Conservation (phyloP, 2,113 vertebrate genomes). For the Tragelaphus imberbis region DNA sequence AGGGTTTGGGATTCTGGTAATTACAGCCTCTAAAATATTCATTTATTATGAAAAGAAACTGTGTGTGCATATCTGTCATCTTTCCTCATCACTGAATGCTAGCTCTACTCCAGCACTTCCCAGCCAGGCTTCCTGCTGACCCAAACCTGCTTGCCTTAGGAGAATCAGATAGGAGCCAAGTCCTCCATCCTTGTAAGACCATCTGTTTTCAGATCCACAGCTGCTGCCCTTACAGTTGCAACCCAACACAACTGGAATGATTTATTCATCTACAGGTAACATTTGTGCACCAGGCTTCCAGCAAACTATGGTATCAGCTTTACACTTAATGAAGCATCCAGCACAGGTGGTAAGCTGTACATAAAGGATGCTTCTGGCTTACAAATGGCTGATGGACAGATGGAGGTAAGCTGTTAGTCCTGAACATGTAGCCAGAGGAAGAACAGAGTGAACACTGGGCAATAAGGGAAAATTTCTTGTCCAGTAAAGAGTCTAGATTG, state of each 20-base stretch:
- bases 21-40: slow-evolving; percentile 28
- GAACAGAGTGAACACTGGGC: neutral
- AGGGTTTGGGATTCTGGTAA: slow-evolving; percentile 44
- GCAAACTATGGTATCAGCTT: slow-evolving; percentile 59
- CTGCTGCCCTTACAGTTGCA: slow-evolving; percentile 55
- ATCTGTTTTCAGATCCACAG: slow-evolving; percentile 66
- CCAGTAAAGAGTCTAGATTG: neutral
- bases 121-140: slow-evolving; percentile 46
- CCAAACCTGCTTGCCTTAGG: slow-evolving; percentile 56
- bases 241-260: slow-evolving; percentile 64
- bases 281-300: slow-evolving; percentile 48
- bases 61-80: slow-evolving; percentile 38
- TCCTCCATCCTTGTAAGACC: slow-evolving; percentile 44
- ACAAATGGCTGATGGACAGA: slow-evolving; percentile 33
- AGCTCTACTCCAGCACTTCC: neutral
- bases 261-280: slow-evolving; percentile 54
- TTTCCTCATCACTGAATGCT: slow-evolving; percentile 39
- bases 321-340: slow-evolving; percentile 58
- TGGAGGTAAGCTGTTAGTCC: neutral
- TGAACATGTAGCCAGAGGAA: neutral
- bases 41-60: slow-evolving; percentile 51
- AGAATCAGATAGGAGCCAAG: slow-evolving; percentile 48
- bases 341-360: slow-evolving; percentile 49
- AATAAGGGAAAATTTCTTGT: neutral
- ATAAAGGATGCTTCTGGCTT: slow-evolving; percentile 36